Conservation (phyloP, 2,888 invertebrate species). For the Dicyrtoma fusca region DNA sequence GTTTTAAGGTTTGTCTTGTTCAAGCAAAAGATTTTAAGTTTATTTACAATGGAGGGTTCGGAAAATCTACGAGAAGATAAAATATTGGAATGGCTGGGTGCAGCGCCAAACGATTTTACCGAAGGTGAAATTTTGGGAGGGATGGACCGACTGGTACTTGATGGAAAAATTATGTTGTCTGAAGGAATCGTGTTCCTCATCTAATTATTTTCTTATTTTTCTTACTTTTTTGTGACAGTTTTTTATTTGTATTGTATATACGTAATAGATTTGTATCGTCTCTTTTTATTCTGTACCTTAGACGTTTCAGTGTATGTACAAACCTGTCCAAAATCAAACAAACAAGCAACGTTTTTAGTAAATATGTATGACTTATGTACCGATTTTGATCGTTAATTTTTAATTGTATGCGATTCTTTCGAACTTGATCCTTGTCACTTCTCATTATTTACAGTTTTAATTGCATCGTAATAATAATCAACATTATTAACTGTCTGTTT, state of each 20-base stretch:
- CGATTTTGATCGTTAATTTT: too few species aligned
- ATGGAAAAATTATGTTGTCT: conserved; percentile 89
- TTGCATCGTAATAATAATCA: too few species aligned
- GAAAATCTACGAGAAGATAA: conserved; percentile 73
- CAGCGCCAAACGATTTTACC: conserved; percentile 67
- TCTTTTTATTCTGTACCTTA: background rate
- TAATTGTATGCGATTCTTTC: too few species aligned
- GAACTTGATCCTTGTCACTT: too few species aligned
- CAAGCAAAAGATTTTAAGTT: conserved; percentile 71
- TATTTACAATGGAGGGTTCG: conserved; percentile 77
- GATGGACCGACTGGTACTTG: conserved; percentile 79
- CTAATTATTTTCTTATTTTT: conserved; percentile 65
- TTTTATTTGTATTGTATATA: background rate
- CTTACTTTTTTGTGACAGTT: background rate
- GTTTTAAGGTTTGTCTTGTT: conserved; percentile 67
- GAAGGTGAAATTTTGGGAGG: conserved; percentile 76
- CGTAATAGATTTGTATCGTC: background rate
- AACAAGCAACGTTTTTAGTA: too few species aligned
- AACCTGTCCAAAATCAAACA: too few species aligned
- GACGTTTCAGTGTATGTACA: background rate
- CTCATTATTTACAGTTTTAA: too few species aligned
- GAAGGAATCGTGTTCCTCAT: conserved; percentile 83
- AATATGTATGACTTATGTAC: too few species aligned
- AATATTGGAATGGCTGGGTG: conserved; percentile 70
- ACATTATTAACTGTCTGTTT: too few species aligned